These are phyloP conservation scores for Echiichthys vipera DNA, from an alignment of 2,797 vertebrate genomes.

Conservation along the genomic window DNA sequence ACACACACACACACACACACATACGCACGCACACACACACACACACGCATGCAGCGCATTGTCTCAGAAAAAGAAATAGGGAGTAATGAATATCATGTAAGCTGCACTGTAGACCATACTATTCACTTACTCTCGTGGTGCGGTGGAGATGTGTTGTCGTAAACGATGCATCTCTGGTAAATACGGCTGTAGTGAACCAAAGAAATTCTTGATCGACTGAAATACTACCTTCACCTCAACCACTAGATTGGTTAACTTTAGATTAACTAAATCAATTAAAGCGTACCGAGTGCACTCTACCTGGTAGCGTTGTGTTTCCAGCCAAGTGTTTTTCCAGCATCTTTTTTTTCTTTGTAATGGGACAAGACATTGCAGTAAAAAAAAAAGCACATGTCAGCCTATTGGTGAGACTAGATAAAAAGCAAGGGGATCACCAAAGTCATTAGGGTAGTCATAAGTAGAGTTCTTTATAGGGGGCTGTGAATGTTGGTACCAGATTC, in stretches of 20 bases:
- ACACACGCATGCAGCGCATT: not conserved
- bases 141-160: slow-evolving; percentile 26
- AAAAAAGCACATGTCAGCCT: not conserved
- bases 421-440: not conserved
- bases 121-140: slow-evolving; percentile 58
- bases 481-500: not conserved
- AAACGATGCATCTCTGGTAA: slow-evolving; percentile 32
- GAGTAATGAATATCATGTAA: slow-evolving; percentile 59
- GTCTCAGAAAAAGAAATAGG: slow-evolving; percentile 28
- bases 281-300: no score
- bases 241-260: no score
- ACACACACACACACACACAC: slow-evolving; percentile 5
- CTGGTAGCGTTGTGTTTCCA: no score
- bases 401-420: not conserved
- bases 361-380: not conserved
- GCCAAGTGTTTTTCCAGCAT: no score
- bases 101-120: slow-evolving; percentile 28
- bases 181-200: no score
- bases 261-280: no score
- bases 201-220: no score
- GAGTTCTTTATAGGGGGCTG: not conserved
- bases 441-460: no score
- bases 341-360: no score
- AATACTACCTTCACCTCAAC: no score
- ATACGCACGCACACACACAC: slow-evolving; percentile 1